Base-by-base conservation (phyloP, 2,888 invertebrate species). In the Strigamia crassipes region DNA sequence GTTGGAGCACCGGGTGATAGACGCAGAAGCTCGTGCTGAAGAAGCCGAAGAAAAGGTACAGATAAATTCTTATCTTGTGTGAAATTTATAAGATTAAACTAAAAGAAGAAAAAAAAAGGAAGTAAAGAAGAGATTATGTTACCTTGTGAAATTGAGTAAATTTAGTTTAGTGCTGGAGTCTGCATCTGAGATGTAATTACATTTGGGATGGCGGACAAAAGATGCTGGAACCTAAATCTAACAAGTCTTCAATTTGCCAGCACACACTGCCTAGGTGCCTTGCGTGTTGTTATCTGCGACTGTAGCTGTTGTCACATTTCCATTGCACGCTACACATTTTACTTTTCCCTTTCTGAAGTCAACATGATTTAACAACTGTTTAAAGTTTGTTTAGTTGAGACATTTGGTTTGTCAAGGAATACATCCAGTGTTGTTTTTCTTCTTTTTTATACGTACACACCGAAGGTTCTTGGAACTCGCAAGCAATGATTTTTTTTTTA, bases 1-100 rank as follows among this genome's bases (percentile, higher is more conserved):
- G 91, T 91, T 96, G 90, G 96, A 96, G 89, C 94, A 95, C 88
- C 92, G 96, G 86, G 95, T 96, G 88, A 91, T 95, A 89, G 96
- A 96, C 89, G 96, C 96, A 86, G 96, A 96, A 90, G 93, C 94
- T 86, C 91, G 96, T 86, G 96, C 96, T 81, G 96, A 96, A 87
- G 95, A 95, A 89, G 96, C 96, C 84, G 96, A 96, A 89, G 95
- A 96, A 89, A 96, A 96, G 94, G 96, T 96, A 91, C 91, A 80
- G 34, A 46, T 34, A 31, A 80, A 34, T 80, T 80, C 73, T 73
- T 73, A 73, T 73, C 73, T 73, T 13, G 10, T 31, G 6, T 73
- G 0, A 15, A 73, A 23, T 73, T 38, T 73, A 27, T 31, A 27
- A 73, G 31, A 73, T 73, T 73, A 73, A 73, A 73, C 12, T 10